phyloP scores from a whole-genome alignment of 2,113 vertebrate species.

The Pedionomus torquatus region DNA sequence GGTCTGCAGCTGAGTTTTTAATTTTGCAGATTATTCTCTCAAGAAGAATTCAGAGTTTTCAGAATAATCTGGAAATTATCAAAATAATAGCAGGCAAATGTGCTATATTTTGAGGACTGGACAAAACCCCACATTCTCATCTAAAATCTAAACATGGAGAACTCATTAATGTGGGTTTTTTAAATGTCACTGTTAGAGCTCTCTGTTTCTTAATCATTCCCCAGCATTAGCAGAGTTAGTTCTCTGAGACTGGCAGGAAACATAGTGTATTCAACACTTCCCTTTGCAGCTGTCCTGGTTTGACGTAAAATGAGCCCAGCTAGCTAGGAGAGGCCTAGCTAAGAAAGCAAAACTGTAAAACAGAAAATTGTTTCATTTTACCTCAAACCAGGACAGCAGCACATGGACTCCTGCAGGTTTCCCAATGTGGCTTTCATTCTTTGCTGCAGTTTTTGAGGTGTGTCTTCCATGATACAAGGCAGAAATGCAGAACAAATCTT shows the following conservation, averaged over 20 bases:
- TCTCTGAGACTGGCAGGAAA: neutral
- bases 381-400: too few relatives aligned
- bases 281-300: neutral
- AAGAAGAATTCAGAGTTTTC: neutral
- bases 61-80: neutral
- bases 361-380: too few relatives aligned
- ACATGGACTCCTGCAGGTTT: neutral
- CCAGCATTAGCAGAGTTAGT: neutral
- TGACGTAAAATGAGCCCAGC: too few relatives aligned
- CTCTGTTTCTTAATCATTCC: neutral
- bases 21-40: neutral
- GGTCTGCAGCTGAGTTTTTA: neutral
- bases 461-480: neutral
- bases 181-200: neutral
- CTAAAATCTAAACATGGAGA: neutral
- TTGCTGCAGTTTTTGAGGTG: neutral
- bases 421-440: neutral
- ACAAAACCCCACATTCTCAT: neutral
- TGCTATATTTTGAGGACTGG: neutral
- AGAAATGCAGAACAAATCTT: neutral
- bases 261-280: neutral
- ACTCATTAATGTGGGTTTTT: neutral
- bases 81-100: neutral
- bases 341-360: too few relatives aligned
- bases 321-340: too few relatives aligned